These are phyloP conservation scores for Paedocypris micromegethes DNA, from an alignment of 2,797 vertebrate species.

Conservation along the genomic window DNA sequence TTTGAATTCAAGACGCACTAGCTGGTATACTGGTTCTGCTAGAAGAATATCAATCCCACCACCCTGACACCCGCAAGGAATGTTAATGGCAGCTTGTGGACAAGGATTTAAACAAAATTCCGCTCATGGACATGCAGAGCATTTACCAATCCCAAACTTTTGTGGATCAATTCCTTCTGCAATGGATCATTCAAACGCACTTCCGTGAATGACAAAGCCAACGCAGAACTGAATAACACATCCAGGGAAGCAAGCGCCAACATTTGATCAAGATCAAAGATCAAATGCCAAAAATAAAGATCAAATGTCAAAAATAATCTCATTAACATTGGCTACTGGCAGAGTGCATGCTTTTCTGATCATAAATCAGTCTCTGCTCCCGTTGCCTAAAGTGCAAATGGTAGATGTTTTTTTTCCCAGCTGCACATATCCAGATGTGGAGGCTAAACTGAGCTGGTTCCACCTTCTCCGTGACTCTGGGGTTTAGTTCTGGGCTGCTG, in stretches of 20 bases:
- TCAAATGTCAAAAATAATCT: conserved; percentile 7
- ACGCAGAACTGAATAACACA: neutral
- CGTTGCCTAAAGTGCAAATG: too few relatives aligned
- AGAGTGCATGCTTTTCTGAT: conserved; percentile 15
- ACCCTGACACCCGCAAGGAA: neutral
- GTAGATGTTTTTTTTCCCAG: too few relatives aligned
- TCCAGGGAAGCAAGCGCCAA: too few relatives aligned
- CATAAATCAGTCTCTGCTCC: conserved; percentile 7
- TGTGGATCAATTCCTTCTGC: neutral
- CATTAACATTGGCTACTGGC: conserved; percentile 17
- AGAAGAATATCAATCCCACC: conserved; percentile 13
- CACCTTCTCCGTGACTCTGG: too few relatives aligned
- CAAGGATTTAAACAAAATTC: conserved; percentile 13
- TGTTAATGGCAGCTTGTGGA: conserved; percentile 13
- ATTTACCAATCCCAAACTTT: conserved; percentile 21
- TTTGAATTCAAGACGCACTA: too few relatives aligned
- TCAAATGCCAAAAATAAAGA: too few relatives aligned
- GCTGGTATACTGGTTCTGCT: conserved; percentile 7
- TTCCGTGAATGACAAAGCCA: neutral
- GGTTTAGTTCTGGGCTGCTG: too few relatives aligned
- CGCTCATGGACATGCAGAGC: conserved; percentile 11
- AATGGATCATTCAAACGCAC: neutral
- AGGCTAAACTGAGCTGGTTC: too few relatives aligned
- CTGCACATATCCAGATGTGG: too few relatives aligned
- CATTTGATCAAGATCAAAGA: too few relatives aligned